phyloP scores from a whole-genome alignment of 2,797 vertebrate species.

The Nyctibius grandis region DNA sequence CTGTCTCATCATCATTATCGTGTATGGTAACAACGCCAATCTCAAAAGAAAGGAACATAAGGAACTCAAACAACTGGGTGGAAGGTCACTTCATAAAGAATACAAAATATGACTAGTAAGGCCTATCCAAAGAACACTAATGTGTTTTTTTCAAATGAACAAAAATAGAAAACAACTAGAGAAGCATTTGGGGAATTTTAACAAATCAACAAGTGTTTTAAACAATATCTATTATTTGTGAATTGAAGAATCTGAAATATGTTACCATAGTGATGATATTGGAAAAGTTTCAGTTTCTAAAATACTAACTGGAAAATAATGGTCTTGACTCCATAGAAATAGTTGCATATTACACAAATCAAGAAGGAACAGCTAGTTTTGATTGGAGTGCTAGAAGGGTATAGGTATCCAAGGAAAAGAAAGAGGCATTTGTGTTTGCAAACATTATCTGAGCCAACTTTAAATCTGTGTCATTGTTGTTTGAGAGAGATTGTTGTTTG shows the following conservation, averaged over 20 bases:
- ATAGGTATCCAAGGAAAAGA: not conserved
- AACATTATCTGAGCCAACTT: not conserved
- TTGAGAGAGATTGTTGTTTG: not conserved
- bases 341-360: not conserved
- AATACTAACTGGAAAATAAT: not conserved
- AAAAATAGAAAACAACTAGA: not conserved
- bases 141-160: not conserved
- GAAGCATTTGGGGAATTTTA: not conserved
- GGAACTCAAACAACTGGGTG: not conserved
- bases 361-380: not conserved
- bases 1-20: constrained; percentile 59
- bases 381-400: not conserved
- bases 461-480: not conserved
- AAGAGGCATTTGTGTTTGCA: not conserved
- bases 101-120: not conserved
- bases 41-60: constrained; percentile 26
- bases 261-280: not conserved
- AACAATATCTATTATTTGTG: not conserved
- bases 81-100: not conserved
- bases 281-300: not conserved
- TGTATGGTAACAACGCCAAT: constrained; percentile 26
- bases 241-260: not conserved
- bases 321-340: not conserved
- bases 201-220: not conserved
- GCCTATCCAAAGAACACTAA: not conserved